A percentile compares a stretch with the other conserved stretches of the same genome.
Evolutionary conservation across 2,113 vertebrate genomes (phyloP).

Genomic region (Melanotaenia duboulayi): DNA sequence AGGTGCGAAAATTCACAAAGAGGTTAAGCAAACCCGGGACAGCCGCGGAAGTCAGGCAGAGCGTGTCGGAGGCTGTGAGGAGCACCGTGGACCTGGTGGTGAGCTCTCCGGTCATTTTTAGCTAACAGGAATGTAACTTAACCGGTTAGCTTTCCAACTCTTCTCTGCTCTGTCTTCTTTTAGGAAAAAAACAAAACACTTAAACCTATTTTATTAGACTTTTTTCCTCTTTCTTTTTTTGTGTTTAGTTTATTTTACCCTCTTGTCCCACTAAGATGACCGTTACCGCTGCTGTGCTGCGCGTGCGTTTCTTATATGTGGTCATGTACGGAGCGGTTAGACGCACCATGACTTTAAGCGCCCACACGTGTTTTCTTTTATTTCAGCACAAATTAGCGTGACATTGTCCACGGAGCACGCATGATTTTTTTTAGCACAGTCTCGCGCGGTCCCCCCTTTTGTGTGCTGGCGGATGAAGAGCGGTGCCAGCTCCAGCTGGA

Average conservation of each 20-base stretch:
- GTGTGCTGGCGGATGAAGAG: conserved; percentile 64
- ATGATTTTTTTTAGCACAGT: conserved; percentile 1
- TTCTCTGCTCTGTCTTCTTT: too few relatives aligned
- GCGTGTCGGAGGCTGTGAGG: conserved; percentile 90
- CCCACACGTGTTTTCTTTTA: not conserved
- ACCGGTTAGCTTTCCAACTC: conserved; percentile 4
- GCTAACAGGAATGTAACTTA: too few relatives aligned
- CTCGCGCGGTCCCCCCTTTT: conserved; percentile 64
- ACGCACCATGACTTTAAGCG: not conserved
- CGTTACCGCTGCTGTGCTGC: not conserved
- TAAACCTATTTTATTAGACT: not conserved
- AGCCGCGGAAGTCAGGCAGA: conserved; percentile 91
- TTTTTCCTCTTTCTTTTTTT: not conserved
- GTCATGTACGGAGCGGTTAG: not conserved
- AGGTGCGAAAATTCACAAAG: conserved; percentile 92
- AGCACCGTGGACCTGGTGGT: conserved; percentile 86
- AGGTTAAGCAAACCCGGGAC: conserved; percentile 92
- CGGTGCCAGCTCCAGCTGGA: conserved; percentile 58
- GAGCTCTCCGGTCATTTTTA: conserved; percentile 68
- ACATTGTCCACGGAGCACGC: conserved; percentile 28
- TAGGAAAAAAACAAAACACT: too few relatives aligned
- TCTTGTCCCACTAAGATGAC: not conserved
- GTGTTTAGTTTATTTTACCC: not conserved
- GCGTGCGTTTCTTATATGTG: not conserved
- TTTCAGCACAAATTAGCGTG: not conserved